Evolutionary conservation across 2,888 invertebrate genomes (phyloP).

Genomic region (Drosophila melanosoma): DNA sequence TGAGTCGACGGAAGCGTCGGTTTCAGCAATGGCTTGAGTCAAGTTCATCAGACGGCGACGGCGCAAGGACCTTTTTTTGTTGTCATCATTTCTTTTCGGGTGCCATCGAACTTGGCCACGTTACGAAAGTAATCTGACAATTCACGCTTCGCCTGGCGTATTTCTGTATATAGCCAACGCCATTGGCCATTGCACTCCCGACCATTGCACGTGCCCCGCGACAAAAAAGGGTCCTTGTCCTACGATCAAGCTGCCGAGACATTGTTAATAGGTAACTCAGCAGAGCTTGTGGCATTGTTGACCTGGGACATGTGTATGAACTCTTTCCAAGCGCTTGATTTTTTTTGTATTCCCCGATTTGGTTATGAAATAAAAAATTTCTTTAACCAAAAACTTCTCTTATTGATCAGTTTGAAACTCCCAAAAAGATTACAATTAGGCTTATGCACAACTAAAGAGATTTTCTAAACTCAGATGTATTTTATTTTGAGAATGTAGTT

Average conservation of each 20-base stretch:
- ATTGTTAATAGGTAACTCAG: not conserved
- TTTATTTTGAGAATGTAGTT: not conserved
- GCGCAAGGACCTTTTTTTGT: conserved; percentile 14
- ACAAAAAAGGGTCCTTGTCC: not conserved
- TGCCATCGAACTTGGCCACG: conserved; percentile 52
- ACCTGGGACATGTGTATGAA: not conserved
- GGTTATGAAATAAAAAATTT: not conserved
- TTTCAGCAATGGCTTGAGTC: conserved; percentile 14
- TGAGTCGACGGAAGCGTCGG: conserved; percentile 59
- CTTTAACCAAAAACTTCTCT: not conserved
- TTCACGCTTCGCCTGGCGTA: conserved; percentile 11
- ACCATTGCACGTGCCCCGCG: not conserved
- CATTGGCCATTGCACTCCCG: conserved; percentile 35
- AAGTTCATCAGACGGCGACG: conserved; percentile 43
- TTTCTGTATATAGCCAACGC: conserved; percentile 33
- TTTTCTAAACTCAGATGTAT: not conserved
- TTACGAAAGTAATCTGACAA: conserved; percentile 29
- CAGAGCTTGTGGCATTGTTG: not conserved
- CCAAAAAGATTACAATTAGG: not conserved
- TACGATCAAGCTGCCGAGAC: not conserved
- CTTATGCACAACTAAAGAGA: not conserved
- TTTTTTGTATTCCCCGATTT: not conserved
- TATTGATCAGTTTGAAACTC: not conserved
- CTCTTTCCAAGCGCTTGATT: not conserved
- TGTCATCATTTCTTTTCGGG: conserved; percentile 2